These are phyloP conservation scores for Steinernema scapterisci DNA, from an alignment of 2,888 invertebrate genomes.

Conservation along the genomic window DNA sequence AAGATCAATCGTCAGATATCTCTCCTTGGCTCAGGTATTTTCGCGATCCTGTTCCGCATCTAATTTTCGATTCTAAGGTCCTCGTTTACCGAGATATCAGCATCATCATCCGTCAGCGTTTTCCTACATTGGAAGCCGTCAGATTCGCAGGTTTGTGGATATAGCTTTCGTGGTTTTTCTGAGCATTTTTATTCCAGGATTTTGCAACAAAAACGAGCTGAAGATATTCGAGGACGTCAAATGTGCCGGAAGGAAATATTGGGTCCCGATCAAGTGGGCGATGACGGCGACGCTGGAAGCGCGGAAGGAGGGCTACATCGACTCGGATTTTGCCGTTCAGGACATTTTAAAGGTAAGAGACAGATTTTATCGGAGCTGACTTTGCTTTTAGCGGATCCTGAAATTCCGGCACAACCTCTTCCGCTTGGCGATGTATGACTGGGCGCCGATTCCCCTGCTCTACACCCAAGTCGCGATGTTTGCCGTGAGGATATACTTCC, in stretches of 20 bases:
- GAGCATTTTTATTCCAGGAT: slow-evolving; percentile 47
- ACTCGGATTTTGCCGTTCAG: slow-evolving; percentile 40
- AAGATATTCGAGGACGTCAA: slow-evolving; percentile 43
- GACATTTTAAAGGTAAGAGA: slow-evolving; percentile 29
- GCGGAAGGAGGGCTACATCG: slow-evolving; percentile 36
- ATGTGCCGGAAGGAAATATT: slow-evolving; percentile 55
- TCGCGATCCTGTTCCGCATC: too few species aligned
- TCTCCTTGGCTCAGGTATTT: not conserved
- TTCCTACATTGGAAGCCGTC: not conserved
- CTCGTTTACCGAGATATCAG: not conserved
- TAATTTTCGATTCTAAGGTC: too few species aligned
- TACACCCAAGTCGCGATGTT: slow-evolving; percentile 65
- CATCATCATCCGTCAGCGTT: not conserved
- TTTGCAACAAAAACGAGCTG: slow-evolving; percentile 53
- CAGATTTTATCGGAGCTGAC: not conserved
- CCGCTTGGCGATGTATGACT: slow-evolving; percentile 62
- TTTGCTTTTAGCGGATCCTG: slow-evolving; percentile 48
- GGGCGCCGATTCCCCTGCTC: slow-evolving; percentile 64
- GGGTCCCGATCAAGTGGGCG: slow-evolving; percentile 64
- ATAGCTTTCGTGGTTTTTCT: not conserved
- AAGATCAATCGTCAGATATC: not conserved
- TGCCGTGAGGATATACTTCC: slow-evolving; percentile 53
- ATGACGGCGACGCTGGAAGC: slow-evolving; percentile 38
- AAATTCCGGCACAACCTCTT: slow-evolving; percentile 59
- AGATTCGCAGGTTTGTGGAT: not conserved